Evolutionary conservation across 2,888 invertebrate species (phyloP), one percentile per base, ranked within the genome.

Genomic region (Drosophila glabriapex): DNA sequence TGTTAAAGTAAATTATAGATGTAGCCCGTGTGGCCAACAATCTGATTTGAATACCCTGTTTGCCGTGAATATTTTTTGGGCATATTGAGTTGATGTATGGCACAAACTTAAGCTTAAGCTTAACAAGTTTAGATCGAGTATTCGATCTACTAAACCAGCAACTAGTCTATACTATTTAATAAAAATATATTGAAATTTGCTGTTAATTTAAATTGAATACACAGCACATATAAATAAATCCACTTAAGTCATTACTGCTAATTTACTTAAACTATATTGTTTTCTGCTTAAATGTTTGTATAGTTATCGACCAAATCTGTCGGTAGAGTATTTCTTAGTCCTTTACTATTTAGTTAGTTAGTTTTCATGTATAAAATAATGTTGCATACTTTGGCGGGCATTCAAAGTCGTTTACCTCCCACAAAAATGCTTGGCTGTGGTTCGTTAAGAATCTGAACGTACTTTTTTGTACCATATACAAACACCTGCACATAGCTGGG

Each of bases 331-430:
- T 77, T 64, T 25, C 0, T 3, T 16, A 16, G 69, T 22, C 33
- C 22, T 28, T 14, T 50, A 37, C 33, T 10, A 1, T 19, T 9
- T 28, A 2, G 0, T 31, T 3, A 3, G 16, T 3, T 39, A 46
- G 46, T 63, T 80, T 70, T 68, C 73, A 55, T 76, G 76, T 78
- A 70, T 67, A 70, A 84, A 81, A 79, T 84, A 68, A 76, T 73
- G 82, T 70, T 75, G 80, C 82, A 73, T 77, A 81, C 79, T 72
- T 82, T 64, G 33, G 66, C 53, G 78, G 79, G 75, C 77, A 68
- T 58, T n/a, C 61, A 56, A 72, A 77, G 78, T 68, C 76, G 66
- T 80, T 84, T 80, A 76, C 80, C 82, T 75, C 29, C 56, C 29
- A 62, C 49, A 46, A 9, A 63, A 65, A 54, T 63, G 43, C 28